These are phyloP conservation scores for Uropsilus gracilis DNA, from an alignment of 2,113 vertebrate genomes.

Conservation along the genomic window DNA sequence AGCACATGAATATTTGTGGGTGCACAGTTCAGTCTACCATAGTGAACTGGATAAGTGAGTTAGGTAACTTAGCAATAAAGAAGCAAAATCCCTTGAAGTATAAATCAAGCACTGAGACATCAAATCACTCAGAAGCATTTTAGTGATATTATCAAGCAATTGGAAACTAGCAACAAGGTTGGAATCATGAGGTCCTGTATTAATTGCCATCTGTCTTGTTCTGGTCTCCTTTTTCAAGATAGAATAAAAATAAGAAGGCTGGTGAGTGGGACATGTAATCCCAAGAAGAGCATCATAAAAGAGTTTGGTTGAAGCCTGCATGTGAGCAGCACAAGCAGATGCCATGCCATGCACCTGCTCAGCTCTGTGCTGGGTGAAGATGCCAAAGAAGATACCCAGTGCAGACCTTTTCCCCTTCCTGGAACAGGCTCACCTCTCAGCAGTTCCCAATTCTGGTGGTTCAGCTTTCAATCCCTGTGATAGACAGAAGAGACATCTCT, in stretches of 20 bases:
- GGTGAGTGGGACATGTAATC: background rate
- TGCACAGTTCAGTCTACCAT: background rate
- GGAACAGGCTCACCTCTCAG: background rate
- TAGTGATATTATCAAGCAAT: background rate
- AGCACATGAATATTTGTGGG: background rate
- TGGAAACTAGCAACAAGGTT: background rate
- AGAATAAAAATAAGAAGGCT: background rate
- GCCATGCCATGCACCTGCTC: background rate
- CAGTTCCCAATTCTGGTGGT: background rate
- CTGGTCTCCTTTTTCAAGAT: constrained; percentile 27
- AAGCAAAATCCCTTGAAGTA: constrained; percentile 16
- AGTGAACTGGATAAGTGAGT: constrained; percentile 11
- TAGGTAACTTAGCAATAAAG: background rate
- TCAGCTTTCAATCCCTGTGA: constrained; percentile 28
- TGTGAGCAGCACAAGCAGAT: background rate
- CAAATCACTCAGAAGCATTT: background rate
- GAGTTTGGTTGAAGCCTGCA: background rate
- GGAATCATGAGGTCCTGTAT: background rate
- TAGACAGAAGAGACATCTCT: constrained; percentile 47
- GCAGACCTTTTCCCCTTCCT: background rate
- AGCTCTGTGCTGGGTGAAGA: background rate
- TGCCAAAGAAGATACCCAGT: background rate
- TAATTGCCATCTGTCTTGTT: background rate
- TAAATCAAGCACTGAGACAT: background rate
- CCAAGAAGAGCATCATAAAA: background rate